Evolutionary conservation across 1,140 invertebrate genomes (phyloP).

Genomic region (Sweltsa coloradensis): DNA sequence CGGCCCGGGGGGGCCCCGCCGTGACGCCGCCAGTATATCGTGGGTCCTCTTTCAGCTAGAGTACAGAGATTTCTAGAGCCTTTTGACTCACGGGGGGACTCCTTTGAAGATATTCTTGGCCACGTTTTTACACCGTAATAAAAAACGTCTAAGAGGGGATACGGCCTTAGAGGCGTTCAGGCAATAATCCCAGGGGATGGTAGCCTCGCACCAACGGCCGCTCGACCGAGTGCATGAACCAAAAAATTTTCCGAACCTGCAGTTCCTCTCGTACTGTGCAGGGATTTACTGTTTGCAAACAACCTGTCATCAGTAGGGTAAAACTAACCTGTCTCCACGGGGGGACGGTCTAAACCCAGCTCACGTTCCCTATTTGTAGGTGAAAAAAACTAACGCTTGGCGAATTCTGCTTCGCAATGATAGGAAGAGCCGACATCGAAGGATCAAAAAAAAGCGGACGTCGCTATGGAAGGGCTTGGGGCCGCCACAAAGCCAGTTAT

Average conservation of each 20-base stretch:
- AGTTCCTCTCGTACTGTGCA: constrained; percentile 61
- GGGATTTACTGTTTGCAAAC: constrained; percentile 38
- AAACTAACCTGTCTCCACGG: constrained; percentile 74
- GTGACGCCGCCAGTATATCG: no score
- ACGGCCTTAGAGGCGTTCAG: constrained; percentile 73
- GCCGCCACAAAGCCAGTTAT: constrained; percentile 75
- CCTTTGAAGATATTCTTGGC: no score
- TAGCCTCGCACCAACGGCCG: constrained; percentile 65
- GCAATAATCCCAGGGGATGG: constrained; percentile 69
- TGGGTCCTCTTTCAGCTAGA: no score
- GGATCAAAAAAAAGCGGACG: constrained; percentile 74
- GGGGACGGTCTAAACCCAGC: constrained; percentile 70
- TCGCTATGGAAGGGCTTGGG: constrained; percentile 76
- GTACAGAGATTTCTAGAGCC: no score
- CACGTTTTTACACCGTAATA: no score
- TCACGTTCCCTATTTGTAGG: constrained; percentile 62
- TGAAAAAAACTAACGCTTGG: constrained; percentile 75
- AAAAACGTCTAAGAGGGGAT: no score
- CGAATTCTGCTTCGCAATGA: constrained; percentile 76
- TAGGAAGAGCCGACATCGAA: constrained; percentile 78
- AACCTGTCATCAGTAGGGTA: constrained; percentile 34
- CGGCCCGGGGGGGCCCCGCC: no score
- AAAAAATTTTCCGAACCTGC: constrained; percentile 70
- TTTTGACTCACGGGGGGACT: no score
- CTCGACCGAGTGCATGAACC: constrained; percentile 49